These are phyloP conservation scores for Micrasema longulum DNA, from an alignment of 1,140 invertebrate genomes.

Conservation along the genomic window DNA sequence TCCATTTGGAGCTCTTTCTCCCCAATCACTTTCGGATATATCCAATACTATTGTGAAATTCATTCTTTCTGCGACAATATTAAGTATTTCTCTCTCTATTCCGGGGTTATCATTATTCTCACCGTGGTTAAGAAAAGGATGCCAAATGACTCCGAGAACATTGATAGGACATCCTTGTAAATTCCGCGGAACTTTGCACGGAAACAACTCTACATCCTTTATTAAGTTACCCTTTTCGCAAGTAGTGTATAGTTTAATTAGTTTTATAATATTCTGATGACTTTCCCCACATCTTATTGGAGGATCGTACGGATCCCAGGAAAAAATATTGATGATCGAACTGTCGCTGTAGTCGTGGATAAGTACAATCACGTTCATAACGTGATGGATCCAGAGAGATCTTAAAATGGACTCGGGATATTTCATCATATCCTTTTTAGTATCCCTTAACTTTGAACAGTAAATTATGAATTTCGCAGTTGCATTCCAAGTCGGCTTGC, in stretches of 20 bases:
- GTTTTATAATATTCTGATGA: conserved; percentile 34
- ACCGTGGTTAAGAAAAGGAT: conserved; percentile 48
- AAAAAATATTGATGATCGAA: conserved; percentile 46
- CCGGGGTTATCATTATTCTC: conserved; percentile 37
- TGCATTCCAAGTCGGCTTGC: conserved; percentile 50
- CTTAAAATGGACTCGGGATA: conserved; percentile 46
- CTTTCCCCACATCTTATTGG: conserved; percentile 52
- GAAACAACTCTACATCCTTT: conserved; percentile 32
- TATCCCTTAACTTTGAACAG: conserved; percentile 10
- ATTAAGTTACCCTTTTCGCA: conserved; percentile 38
- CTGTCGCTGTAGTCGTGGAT: conserved; percentile 45
- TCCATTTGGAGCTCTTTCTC: conserved; percentile 42
- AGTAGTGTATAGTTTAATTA: conserved; percentile 32
- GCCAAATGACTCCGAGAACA: conserved; percentile 49
- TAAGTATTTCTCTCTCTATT: conserved; percentile 46
- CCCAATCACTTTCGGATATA: conserved; percentile 34
- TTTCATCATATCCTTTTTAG: conserved; percentile 40
- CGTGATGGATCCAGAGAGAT: conserved; percentile 48
- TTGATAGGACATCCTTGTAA: conserved; percentile 49
- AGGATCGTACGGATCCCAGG: conserved; percentile 53
- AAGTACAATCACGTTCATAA: conserved; percentile 47
- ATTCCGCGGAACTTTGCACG: conserved; percentile 48
- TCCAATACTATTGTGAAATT: conserved; percentile 49
- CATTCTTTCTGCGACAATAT: conserved; percentile 48
- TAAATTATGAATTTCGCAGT: conserved; percentile 48